A percentile compares a stretch with the other conserved stretches of the same genome.
Conservation (phyloP, 2,797 vertebrate species). For the Micropoecilia bifurca region DNA sequence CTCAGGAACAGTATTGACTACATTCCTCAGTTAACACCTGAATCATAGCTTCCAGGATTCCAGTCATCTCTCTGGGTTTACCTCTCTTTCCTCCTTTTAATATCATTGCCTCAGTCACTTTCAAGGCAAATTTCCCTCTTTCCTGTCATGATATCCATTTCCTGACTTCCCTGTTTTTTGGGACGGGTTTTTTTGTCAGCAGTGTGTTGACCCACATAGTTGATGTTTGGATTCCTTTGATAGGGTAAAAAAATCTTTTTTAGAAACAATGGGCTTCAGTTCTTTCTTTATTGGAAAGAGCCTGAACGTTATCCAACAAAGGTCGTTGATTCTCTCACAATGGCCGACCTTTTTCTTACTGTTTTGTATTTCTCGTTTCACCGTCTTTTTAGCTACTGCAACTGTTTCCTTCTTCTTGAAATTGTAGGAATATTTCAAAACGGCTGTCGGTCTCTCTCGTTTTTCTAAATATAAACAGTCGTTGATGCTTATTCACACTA, state of each 20-base stretch:
- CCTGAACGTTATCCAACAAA: neutral
- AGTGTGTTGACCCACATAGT: slow-evolving; percentile 46
- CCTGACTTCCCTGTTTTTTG: slow-evolving; percentile 20
- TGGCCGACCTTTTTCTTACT: neutral
- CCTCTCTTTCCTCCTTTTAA: slow-evolving; percentile 11
- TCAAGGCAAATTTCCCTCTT: slow-evolving; percentile 19
- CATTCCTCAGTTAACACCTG: slow-evolving; percentile 15
- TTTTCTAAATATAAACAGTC: slow-evolving; percentile 1
- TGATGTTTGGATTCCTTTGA: slow-evolving; percentile 53
- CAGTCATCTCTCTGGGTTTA: neutral
- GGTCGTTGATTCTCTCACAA: neutral
- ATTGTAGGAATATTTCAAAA: slow-evolving; percentile 5
- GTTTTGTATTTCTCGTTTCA: neutral
- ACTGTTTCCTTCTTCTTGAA: neutral
- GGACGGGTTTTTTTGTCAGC: neutral
- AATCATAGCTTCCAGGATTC: slow-evolving; percentile 11
- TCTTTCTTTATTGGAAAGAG: slow-evolving; percentile 34
- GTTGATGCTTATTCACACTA: neutral
- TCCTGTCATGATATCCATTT: slow-evolving; percentile 1
- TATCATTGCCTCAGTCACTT: slow-evolving; percentile 9
- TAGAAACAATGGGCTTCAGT: slow-evolving; percentile 59
- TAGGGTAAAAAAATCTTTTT: slow-evolving; percentile 35
- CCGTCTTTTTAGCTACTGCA: slow-evolving; percentile 3
- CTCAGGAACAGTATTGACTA: slow-evolving; percentile 23
- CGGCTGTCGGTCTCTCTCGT: neutral